Base-by-base conservation (phyloP, 2,113 vertebrate genomes). In the Aegotheles bennettii region DNA sequence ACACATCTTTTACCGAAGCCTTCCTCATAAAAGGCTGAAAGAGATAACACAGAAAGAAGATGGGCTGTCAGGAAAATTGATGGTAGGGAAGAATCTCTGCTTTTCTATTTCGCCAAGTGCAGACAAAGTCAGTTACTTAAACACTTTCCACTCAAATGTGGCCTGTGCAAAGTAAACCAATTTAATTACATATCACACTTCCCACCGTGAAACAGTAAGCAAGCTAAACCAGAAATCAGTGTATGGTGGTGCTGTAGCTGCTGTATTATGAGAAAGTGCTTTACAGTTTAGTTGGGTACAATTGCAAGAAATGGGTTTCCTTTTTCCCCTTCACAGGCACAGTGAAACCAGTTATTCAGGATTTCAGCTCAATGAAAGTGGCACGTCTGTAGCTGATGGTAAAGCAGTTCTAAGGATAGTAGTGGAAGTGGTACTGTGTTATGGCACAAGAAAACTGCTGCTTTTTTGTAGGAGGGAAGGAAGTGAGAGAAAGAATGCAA, bases 1-100 rank as follows among this genome's bases (percentile, higher is more conserved):
- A 77, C 67, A 53, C 80, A 89, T 95, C 86, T 92, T 95, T 93
- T 88, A 86, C 90, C 70, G 80, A 93, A 95, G 60, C 57, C 71
- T 94, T 93, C 73, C 90, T 95, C 81, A 82, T 95, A 96, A 96
- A 96, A 93, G 79, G 43, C 87, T 90, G 89, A 94, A 96, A 87
- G 84, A 96, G 90, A 92, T 95, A 97, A 93, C 95, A 93, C 10
- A 64, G 65, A 33, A 51, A 89, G 94, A 94, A 93, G 95, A 95
- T 92, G 90, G 71, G 29, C 70, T 96, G 90, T 83, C 95, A 94
- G 79, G 73, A 75, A 95, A 97, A 97, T 90, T 84, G 82, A 94
- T 94, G 82, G 57, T 87, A 77, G 79, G 87, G 94, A 86, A 87
- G 84, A 86, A 74, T 87, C 38, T 64, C 77, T 60, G 45, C 64